These are phyloP conservation scores for Loriculus beryllinus DNA, from an alignment of 2,797 vertebrate genomes.

Conservation along the genomic window DNA sequence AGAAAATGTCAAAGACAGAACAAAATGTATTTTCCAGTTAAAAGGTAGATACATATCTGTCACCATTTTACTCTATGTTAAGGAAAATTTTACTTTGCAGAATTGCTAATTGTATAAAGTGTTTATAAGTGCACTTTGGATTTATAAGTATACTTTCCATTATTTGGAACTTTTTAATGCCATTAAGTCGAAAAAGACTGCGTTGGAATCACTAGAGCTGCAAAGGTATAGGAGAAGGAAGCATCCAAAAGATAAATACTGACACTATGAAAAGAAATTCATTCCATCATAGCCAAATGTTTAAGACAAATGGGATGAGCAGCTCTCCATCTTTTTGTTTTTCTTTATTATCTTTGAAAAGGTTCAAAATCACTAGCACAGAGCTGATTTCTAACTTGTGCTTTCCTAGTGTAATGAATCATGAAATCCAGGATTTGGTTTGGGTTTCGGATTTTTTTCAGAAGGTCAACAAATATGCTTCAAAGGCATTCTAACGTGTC, in stretches of 20 bases:
- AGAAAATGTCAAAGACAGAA: background rate
- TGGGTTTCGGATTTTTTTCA: background rate
- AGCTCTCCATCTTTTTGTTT: background rate
- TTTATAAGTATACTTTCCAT: background rate
- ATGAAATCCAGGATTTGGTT: background rate
- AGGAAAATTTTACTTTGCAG: background rate
- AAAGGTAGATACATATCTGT: background rate
- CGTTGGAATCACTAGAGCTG: background rate
- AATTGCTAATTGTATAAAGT: background rate
- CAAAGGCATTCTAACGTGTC: background rate
- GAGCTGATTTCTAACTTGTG: background rate
- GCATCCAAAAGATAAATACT: background rate
- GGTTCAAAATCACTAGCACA: background rate
- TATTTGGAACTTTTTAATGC: background rate
- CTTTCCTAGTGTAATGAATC: background rate
- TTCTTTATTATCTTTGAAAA: background rate
- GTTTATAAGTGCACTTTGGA: background rate
- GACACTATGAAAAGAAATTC: background rate
- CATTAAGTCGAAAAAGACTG: background rate
- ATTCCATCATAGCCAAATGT: background rate
- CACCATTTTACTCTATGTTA: background rate
- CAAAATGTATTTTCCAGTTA: background rate
- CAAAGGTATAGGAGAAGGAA: background rate
- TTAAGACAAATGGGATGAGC: background rate
- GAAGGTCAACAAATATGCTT: background rate